phyloP scores from a whole-genome alignment of 2,888 invertebrate genomes.

The Eudasyphora cyanicolor region DNA sequence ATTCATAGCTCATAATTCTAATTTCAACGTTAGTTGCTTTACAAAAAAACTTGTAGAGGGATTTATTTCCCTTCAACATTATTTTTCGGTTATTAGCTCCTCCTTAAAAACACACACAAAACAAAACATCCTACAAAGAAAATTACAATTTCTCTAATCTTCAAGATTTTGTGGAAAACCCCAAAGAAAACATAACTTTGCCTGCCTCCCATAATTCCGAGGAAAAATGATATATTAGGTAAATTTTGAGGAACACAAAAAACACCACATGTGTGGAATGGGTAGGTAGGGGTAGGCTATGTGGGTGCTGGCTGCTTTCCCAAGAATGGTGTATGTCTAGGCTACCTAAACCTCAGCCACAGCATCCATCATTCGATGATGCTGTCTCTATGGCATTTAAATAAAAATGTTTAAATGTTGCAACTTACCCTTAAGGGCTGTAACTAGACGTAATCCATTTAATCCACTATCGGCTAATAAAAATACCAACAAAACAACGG shows the following conservation, averaged over 20 bases:
- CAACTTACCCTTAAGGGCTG: conserved; percentile 78
- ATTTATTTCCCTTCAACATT: background rate
- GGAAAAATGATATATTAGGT: conserved; percentile 19
- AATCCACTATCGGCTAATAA: conserved; percentile 72
- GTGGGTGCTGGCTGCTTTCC: background rate
- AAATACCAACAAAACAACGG: conserved; percentile 68
- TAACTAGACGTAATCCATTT: conserved; percentile 77
- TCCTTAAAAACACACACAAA: background rate
- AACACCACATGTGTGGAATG: background rate
- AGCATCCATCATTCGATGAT: background rate
- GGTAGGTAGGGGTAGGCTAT: too few relatives aligned
- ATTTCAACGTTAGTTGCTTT: too few relatives aligned
- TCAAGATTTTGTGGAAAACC: conserved; percentile 10
- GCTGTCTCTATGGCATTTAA: background rate
- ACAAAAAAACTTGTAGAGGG: too few relatives aligned
- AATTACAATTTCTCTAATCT: background rate
- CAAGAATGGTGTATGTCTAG: background rate
- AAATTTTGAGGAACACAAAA: background rate
- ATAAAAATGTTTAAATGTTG: conserved; percentile 15
- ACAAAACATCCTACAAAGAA: background rate
- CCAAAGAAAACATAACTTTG: background rate
- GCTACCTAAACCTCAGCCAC: background rate
- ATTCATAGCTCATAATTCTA: too few relatives aligned
- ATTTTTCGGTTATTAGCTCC: background rate
- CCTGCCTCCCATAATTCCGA: background rate